Percentiles rank a stretch among this genome's conserved stretches.
phyloP scores from a whole-genome alignment of 2,888 invertebrate genomes.

The Sinopyrophorus schimmeli region DNA sequence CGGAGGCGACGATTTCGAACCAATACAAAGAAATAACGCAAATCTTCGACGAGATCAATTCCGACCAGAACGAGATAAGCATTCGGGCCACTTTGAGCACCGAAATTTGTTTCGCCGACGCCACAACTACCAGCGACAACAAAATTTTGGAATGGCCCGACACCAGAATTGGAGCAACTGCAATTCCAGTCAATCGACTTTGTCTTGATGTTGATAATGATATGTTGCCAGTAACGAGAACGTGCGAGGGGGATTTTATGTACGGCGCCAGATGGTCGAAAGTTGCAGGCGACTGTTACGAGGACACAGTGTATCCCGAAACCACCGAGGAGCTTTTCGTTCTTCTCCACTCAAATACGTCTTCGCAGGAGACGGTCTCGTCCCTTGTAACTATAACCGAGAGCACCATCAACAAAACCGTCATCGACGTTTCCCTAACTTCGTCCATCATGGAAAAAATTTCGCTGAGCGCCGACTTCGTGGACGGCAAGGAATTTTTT shows the following conservation, averaged over 20 bases:
- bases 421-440: constrained; percentile 27
- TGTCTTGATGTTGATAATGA: constrained; percentile 60
- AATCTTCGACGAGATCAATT: neutral
- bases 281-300: constrained; percentile 39
- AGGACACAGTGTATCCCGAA: constrained; percentile 13
- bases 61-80: neutral
- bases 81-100: neutral
- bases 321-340: constrained; percentile 20
- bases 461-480: constrained; percentile 5
- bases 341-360: constrained; percentile 7
- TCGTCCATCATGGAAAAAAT: constrained; percentile 34
- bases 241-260: constrained; percentile 60
- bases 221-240: constrained; percentile 58
- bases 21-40: neutral
- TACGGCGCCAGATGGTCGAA: constrained; percentile 60
- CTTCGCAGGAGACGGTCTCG: constrained; percentile 9
- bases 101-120: constrained; percentile 1
- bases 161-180: constrained; percentile 56
- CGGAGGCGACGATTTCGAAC: neutral
- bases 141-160: constrained; percentile 51
- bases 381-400: constrained; percentile 12
- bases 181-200: constrained; percentile 57
- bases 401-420: constrained; percentile 1
- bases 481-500: constrained; percentile 41
- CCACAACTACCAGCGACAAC: constrained; percentile 3